Percentiles rank a stretch among this genome's conserved stretches.
Evolutionary conservation across 2,113 vertebrate genomes (phyloP).

Genomic region (Oplegnathus fasciatus): DNA sequence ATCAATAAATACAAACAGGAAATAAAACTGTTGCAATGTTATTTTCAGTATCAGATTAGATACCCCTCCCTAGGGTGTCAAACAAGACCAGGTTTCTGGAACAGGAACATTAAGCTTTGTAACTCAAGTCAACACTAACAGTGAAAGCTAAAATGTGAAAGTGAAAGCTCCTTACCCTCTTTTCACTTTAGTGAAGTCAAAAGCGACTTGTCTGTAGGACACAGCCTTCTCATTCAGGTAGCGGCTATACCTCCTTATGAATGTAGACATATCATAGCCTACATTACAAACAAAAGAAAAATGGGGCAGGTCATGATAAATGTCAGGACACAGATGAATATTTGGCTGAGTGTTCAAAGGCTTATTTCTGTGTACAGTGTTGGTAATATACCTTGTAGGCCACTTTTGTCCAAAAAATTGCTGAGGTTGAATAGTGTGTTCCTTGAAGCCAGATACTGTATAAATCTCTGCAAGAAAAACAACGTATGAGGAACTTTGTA

Average conservation of each 20-base stretch:
- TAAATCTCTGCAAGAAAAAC: conserved; percentile 90
- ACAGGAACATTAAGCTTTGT: not conserved
- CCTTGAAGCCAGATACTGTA: conserved; percentile 97
- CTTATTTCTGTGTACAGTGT: not conserved
- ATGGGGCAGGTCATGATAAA: not conserved
- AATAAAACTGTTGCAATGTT: not conserved
- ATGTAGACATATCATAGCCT: conserved; percentile 96
- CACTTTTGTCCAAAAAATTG: conserved; percentile 98
- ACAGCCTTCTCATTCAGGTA: conserved; percentile 97
- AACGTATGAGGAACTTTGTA: conserved; percentile 4
- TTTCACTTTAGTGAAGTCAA: conserved; percentile 98
- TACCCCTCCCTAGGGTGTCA: not conserved
- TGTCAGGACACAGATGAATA: not conserved
- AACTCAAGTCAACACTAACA: not conserved
- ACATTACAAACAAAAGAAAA: not conserved
- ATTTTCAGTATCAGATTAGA: not conserved
- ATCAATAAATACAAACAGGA: not conserved
- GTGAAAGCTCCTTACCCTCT: conserved; percentile 88
- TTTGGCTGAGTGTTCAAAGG: not conserved
- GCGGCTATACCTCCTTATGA: conserved; percentile 94
- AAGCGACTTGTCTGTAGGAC: conserved; percentile 96
- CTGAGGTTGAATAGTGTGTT: conserved; percentile 97
- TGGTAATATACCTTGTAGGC: conserved; percentile 89
- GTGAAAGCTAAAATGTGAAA: not conserved
- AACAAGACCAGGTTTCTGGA: conserved; percentile 9